These are phyloP conservation scores for Koerneria pararmatus DNA, from an alignment of 2,888 invertebrate species.

Conservation along the genomic window DNA sequence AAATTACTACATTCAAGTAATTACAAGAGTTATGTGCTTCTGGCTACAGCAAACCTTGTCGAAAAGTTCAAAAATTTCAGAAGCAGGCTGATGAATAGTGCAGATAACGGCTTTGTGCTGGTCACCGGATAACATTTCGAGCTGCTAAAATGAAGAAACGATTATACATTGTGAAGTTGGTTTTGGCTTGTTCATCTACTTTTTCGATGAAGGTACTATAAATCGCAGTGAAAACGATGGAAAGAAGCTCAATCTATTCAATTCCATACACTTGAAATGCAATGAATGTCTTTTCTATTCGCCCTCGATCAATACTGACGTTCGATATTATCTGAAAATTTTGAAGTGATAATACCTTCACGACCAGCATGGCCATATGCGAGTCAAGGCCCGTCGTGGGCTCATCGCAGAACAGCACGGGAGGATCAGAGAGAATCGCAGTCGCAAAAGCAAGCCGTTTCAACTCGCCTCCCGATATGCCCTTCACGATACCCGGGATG, in stretches of 20 bases:
- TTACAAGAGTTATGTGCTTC: conserved; percentile 56
- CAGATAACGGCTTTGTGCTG: conserved; percentile 82
- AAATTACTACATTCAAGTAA: conserved; percentile 65
- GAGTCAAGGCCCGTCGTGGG: conserved; percentile 90
- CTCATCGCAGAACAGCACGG: conserved; percentile 90
- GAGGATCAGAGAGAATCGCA: conserved; percentile 86
- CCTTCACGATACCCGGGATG: conserved; percentile 72
- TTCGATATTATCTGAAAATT: no score
- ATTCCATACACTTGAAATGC: no score
- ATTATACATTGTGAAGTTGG: not conserved
- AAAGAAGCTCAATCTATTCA: no score
- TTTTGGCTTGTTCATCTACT: not conserved
- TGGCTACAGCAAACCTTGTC: conserved; percentile 66
- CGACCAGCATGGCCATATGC: conserved; percentile 88
- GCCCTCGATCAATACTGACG: no score
- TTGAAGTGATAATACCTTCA: conserved; percentile 77
- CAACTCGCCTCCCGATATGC: conserved; percentile 92
- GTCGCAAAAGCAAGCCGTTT: conserved; percentile 90
- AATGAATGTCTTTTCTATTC: no score
- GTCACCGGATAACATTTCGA: conserved; percentile 39
- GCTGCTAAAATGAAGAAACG: conserved; percentile 23
- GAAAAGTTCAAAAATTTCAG: conserved; percentile 81
- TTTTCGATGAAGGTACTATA: not conserved
- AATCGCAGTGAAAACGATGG: no score
- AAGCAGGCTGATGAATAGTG: conserved; percentile 91